Evolutionary conservation across 2,797 vertebrate genomes (phyloP), one percentile per base, ranked within the genome.

Genomic region (Leptatherina wallacei): DNA sequence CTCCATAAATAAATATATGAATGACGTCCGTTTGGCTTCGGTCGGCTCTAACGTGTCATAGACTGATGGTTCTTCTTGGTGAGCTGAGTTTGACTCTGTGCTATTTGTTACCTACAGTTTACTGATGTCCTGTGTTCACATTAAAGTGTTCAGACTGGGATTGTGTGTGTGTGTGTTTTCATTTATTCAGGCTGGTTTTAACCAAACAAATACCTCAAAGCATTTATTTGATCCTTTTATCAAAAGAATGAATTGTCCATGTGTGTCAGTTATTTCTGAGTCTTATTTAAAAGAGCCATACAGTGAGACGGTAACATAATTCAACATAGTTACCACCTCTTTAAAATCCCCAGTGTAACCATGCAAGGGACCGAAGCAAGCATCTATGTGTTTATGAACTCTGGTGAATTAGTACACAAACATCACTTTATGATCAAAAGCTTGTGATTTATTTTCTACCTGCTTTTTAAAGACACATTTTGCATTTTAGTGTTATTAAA

Each of bases 141-240:
- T 88, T 95, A 94, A 95, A 95, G 86, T 94, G 88, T 93, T 94
- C 81, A 87, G 85, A 92, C 83, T 88, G 80, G 73, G 90, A 12
- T 11, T 9, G 6, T 27, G 16, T 8, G 49, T 58, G 36, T 72
- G n/a, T 4, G 44, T 36, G 51, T 64, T 18, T 30, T 14, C 14
- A 60, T 75, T 69, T 47, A 49, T 74, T 11, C 14, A 18, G 42
- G 18, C 42, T 44, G 42, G 16, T 20, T 44, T 18, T 44, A 20
- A 44, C 42, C 6, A 18, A 44, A 18, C 42, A 30, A 30, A 30
- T 40, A 4, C 12, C 3, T 40, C 38, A 65, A 27, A 64, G 62
- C 44, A 35, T 6, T 35, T 3, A 38, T 38, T 38, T 38, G 12
- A 3, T 6, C 33, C 36, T 38, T 14, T 38, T 38, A 38, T 38